phyloP scores from a whole-genome alignment of 2,113 vertebrate species.

The Tragelaphus strepsiceros region DNA sequence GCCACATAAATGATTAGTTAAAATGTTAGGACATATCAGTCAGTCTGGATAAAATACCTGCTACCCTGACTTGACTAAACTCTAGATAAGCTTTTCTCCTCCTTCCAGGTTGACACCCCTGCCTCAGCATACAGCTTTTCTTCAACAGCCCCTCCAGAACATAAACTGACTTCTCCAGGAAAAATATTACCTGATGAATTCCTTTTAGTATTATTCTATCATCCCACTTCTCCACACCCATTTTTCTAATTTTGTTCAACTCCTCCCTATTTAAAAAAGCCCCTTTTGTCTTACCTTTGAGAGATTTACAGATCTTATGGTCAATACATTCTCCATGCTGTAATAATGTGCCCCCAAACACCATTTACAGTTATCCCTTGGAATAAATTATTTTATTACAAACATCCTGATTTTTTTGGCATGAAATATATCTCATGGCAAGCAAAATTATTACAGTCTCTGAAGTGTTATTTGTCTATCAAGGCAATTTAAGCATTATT shows the following conservation, averaged over 20 bases:
- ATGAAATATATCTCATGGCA: neutral
- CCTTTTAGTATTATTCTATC: accelerated
- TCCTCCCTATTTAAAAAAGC: neutral
- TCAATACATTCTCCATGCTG: neutral
- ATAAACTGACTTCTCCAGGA: neutral
- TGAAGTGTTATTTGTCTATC: neutral
- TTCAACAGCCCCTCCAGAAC: neutral
- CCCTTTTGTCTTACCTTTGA: neutral
- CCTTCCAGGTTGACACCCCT: neutral
- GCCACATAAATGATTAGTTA: neutral
- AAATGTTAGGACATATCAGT: neutral
- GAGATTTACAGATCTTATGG: neutral
- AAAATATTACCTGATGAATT: neutral
- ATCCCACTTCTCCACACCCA: neutral
- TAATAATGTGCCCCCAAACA: neutral
- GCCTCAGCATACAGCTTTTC: accelerated
- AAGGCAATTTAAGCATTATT: neutral
- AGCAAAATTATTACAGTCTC: neutral
- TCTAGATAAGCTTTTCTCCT: neutral
- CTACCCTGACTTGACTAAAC: neutral
- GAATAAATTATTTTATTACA: neutral
- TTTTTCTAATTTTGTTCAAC: neutral
- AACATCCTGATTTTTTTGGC: neutral
- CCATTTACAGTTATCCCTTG: neutral
- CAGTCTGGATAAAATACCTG: neutral